Percentiles rank a stretch among this genome's conserved stretches.
Conservation (phyloP, 1,140 invertebrate species). For the Pemphigus obesinymphae region DNA sequence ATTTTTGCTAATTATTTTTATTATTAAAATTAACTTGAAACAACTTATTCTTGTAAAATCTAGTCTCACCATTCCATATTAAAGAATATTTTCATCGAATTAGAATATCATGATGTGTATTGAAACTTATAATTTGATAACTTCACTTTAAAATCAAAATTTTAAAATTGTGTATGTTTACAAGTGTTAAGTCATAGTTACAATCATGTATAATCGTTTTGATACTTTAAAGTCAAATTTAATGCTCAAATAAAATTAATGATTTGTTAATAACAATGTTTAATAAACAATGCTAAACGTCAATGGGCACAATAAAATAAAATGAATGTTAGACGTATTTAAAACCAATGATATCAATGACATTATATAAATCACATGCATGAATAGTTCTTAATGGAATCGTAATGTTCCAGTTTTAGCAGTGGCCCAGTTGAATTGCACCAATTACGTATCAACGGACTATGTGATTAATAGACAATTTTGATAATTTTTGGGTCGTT, state of each 20-base stretch:
- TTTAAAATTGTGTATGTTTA: too few species aligned
- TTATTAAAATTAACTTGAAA: too few species aligned
- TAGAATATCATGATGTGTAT: not conserved
- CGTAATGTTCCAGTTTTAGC: not conserved
- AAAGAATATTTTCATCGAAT: not conserved
- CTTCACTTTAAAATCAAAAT: not conserved
- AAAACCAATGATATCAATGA: not conserved
- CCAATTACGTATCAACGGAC: not conserved
- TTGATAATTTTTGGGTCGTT: slow-evolving; percentile 25
- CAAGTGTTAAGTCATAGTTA: too few species aligned
- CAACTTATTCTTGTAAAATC: too few species aligned
- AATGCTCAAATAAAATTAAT: not conserved
- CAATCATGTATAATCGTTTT: too few species aligned
- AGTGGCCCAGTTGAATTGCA: not conserved
- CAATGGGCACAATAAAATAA: not conserved
- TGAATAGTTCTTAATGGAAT: not conserved
- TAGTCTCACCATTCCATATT: not conserved
- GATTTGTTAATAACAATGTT: not conserved
- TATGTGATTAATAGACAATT: not conserved
- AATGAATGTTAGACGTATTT: not conserved
- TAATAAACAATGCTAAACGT: not conserved
- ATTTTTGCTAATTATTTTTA: too few species aligned
- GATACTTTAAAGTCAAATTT: not conserved
- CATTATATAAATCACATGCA: not conserved
- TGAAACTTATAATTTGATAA: not conserved